Evolutionary conservation across 2,888 invertebrate genomes (phyloP).

Genomic region (Dicycla oo): DNA sequence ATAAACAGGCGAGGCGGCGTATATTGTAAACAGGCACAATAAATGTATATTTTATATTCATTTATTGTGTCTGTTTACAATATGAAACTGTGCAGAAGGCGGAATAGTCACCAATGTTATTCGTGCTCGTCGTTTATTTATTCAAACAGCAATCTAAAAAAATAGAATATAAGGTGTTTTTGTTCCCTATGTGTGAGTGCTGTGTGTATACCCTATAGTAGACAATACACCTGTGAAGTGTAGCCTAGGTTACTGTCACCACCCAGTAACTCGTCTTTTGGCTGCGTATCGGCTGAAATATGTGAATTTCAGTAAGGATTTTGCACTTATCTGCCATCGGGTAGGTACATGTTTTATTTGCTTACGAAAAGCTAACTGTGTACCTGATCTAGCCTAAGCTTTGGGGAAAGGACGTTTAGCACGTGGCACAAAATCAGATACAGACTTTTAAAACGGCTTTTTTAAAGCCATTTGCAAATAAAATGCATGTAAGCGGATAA

Average conservation of each 20-base stretch:
- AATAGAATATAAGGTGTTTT: background rate
- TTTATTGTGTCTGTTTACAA: conserved; percentile 14
- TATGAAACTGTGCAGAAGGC: conserved; percentile 2
- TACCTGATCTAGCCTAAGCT: conserved; percentile 4
- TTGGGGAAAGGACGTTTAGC: background rate
- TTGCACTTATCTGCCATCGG: background rate
- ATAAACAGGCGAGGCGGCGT: conserved; percentile 20
- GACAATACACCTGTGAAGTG: background rate
- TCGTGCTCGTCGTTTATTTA: conserved; percentile 18
- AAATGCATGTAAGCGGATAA: background rate
- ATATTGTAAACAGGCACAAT: too few relatives aligned
- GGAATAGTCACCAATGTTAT: conserved; percentile 19
- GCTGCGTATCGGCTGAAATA: background rate
- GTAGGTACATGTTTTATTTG: conserved; percentile 6
- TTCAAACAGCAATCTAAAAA: background rate
- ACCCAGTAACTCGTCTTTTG: background rate
- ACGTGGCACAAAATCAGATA: background rate
- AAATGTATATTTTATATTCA: too few relatives aligned
- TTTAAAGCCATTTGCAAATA: background rate
- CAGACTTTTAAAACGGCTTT: background rate
- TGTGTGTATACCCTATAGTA: background rate
- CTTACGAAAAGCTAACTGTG: background rate
- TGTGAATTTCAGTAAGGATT: background rate
- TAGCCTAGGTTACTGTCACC: background rate
- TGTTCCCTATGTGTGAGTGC: too few relatives aligned